A percentile compares a stretch with the other conserved stretches of the same genome.
phyloP scores from a whole-genome alignment of 2,888 invertebrate genomes.

The Cactoblastis cactorum region DNA sequence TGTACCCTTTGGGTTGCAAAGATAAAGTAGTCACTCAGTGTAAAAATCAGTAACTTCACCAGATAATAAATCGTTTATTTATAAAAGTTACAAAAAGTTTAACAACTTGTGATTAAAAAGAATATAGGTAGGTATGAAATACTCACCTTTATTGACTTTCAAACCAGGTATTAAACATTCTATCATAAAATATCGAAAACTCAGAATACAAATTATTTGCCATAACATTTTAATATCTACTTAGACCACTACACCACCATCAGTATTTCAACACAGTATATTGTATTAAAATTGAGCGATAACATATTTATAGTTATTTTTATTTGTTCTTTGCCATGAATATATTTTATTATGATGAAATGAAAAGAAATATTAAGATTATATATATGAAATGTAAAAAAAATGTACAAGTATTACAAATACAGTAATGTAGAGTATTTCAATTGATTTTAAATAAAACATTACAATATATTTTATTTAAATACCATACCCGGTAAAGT shows the following conservation, averaged over 20 bases:
- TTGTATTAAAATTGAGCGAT: background rate
- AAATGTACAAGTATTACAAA: background rate
- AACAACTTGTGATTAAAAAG: too few species aligned
- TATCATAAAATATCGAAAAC: conserved; percentile 31
- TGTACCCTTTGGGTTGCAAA: too few species aligned
- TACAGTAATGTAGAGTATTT: too few species aligned
- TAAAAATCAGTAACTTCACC: too few species aligned
- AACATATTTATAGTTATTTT: background rate
- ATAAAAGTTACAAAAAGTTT: too few species aligned
- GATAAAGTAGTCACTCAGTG: too few species aligned
- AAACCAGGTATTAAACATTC: conserved; percentile 46
- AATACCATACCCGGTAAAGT: too few species aligned
- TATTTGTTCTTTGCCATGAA: background rate
- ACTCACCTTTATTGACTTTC: conserved; percentile 52
- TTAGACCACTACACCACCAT: conserved; percentile 11
- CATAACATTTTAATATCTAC: conserved; percentile 28
- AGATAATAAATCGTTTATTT: too few species aligned
- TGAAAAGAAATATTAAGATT: too few species aligned
- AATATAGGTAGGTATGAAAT: background rate
- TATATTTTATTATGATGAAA: background rate
- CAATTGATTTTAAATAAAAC: too few species aligned
- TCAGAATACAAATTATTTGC: conserved; percentile 28
- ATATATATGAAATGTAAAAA: background rate
- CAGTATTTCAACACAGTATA: background rate
- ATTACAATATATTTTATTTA: too few species aligned